Base-by-base conservation (phyloP, 2,113 vertebrate genomes). In the Pagrus major region DNA sequence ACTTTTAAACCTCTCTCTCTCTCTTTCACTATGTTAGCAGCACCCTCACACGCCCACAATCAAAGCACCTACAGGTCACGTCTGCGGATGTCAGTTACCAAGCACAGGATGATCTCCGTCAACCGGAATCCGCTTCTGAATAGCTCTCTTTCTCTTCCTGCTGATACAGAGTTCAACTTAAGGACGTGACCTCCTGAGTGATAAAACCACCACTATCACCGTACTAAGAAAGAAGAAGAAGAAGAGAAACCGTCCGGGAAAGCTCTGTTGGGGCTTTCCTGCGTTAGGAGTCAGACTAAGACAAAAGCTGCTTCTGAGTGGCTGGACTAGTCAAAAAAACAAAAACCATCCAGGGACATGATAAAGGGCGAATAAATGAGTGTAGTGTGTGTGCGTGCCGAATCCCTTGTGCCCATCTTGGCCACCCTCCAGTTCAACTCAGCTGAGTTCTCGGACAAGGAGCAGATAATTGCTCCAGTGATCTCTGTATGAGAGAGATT, bases 391-490 rank as follows among this genome's bases (percentile, higher is more conserved):
- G 73, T 77, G 61, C 39, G 18, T 79, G 64, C 81, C 58, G 71
- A 75, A 75, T 88, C 73, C 84, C 90, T 91, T 90, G 91, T 88
- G 86, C 76, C 78, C 68, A 61, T 86, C 65, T 85, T 94, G 93
- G 92, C 83, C 9, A 20, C 25, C 15, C 1, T 91, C 86, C 92
- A 93, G 75, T 46, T 71, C 55, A 71, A 78, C 88, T 94, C 93
- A 94, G 90, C 91, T 93, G 92, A 93, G 88, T 69, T 79, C 81
- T 83, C 21, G 41, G 60, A 82, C 56, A 76, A 66, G 63, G 67
- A 85, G 65, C 61, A 84, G 63, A 89, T 87, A 87, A 91, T 87
- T 52, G 52, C 69, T 46, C 80, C 85, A 85, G 81, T 88, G 87
- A 92, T 90, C 60, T 64, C 77, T 51, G 71, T 54, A 76, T 84